Percentiles rank a stretch among this genome's conserved stretches.
Conservation (phyloP, 1,140 invertebrate genomes). For the Pissodes strobi region DNA sequence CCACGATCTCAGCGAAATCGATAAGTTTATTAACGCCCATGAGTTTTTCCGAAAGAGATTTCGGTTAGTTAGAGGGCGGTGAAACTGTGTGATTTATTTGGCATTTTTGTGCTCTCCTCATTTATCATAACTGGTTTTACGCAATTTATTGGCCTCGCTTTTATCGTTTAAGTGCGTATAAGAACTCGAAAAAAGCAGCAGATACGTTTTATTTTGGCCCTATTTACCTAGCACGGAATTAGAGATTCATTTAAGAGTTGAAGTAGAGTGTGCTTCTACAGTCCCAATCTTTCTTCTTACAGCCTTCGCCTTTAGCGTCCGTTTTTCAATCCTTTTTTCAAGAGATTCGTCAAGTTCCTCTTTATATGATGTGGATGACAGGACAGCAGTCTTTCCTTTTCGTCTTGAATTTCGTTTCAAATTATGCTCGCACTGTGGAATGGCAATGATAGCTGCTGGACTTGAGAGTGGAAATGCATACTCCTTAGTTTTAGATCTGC, state of each 20-base stretch:
- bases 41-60: conserved; percentile 1
- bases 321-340: conserved; percentile 17
- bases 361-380: conserved; percentile 30
- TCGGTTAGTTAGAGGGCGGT: neutral
- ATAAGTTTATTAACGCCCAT: conserved; percentile 22
- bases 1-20: neutral
- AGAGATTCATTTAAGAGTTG: too few relatives aligned
- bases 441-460: too few relatives aligned
- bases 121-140: conserved; percentile 14
- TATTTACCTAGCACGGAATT: too few relatives aligned
- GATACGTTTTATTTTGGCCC: too few relatives aligned
- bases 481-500: neutral
- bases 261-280: too few relatives aligned
- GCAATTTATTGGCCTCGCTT: conserved; percentile 5
- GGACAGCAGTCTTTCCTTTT: conserved; percentile 13
- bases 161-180: too few relatives aligned
- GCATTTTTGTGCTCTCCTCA: conserved; percentile 3
- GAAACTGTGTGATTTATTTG: conserved; percentile 13
- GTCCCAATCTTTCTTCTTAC: conserved; percentile 18
- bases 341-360: conserved; percentile 10
- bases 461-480: too few relatives aligned
- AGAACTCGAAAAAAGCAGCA: too few relatives aligned
- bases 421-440: too few relatives aligned
- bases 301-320: neutral
- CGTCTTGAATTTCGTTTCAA: conserved; percentile 13